A percentile compares a stretch with the other conserved stretches of the same genome.
phyloP scores from a whole-genome alignment of 92 coral and sea anemone genomes.

The Phenganax marumi region DNA sequence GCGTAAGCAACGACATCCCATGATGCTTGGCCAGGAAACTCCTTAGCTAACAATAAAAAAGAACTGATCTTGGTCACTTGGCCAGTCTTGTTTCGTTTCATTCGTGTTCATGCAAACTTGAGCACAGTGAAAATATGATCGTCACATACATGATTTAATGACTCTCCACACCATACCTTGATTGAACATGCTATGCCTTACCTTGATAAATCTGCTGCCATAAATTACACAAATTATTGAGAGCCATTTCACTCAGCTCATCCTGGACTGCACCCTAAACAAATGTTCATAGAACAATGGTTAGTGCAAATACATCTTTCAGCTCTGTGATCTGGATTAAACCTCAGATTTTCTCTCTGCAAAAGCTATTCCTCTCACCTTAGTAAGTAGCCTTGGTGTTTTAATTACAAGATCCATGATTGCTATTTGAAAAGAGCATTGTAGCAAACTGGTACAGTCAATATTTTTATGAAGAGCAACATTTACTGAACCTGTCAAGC shows the following conservation, averaged over 20 bases:
- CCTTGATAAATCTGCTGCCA: slow-evolving; percentile 26
- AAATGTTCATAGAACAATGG: not conserved
- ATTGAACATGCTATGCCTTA: not conserved
- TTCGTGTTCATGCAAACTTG: no score
- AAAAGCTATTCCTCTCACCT: slow-evolving; percentile 13
- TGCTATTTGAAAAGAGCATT: slow-evolving; percentile 86
- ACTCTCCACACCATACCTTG: no score
- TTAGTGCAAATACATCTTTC: not conserved
- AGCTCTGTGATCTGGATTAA: not conserved
- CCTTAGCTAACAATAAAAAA: not conserved
- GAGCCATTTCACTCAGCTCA: slow-evolving; percentile 36
- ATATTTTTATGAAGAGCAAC: slow-evolving; percentile 81
- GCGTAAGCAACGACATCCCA: slow-evolving; percentile 95
- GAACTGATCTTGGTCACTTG: not conserved
- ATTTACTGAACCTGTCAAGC: slow-evolving; percentile 61
- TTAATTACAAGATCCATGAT: slow-evolving; percentile 71
- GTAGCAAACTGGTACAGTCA: slow-evolving; percentile 60
- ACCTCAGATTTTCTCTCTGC: not conserved
- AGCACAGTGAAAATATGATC: no score
- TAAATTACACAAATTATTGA: slow-evolving; percentile 25
- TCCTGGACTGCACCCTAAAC: slow-evolving; percentile 14
- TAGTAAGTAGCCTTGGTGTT: slow-evolving; percentile 42
- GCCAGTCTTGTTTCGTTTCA: not conserved
- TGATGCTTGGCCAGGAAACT: slow-evolving; percentile 35
- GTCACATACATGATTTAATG: no score